Conservation (phyloP, 2,888 invertebrate species). For the Endotricha flammealis region DNA sequence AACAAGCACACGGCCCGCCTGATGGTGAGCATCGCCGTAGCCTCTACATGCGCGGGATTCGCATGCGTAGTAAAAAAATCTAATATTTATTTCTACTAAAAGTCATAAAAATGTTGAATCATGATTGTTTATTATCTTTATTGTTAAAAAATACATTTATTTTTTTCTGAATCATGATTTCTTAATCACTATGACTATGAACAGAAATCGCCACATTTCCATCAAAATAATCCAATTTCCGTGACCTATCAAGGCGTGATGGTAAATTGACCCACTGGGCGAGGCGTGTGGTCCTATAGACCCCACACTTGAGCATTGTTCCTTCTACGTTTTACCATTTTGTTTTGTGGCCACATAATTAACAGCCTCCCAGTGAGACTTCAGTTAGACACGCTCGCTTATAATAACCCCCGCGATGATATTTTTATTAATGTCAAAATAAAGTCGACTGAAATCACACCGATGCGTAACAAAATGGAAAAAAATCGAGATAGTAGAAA, state of each 20-base stretch:
- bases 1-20: too few relatives aligned
- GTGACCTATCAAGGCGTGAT: constrained; percentile 40
- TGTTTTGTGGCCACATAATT: constrained; percentile 74
- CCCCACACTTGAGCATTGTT: constrained; percentile 70
- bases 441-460: constrained; percentile 55
- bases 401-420: constrained; percentile 74
- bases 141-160: too few relatives aligned
- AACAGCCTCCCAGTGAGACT: constrained; percentile 74
- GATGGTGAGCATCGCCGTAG: too few relatives aligned
- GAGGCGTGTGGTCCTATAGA: constrained; percentile 57
- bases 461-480: constrained; percentile 33
- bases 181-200: too few relatives aligned
- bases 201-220: constrained; percentile 9
- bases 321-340: constrained; percentile 52
- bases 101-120: too few relatives aligned
- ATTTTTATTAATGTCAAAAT: constrained; percentile 78
- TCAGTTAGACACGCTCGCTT: constrained; percentile 75
- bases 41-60: too few relatives aligned
- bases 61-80: too few relatives aligned
- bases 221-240: constrained; percentile 30
- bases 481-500: too few relatives aligned
- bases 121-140: too few relatives aligned
- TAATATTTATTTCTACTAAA: too few relatives aligned
- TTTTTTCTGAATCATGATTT: too few relatives aligned
- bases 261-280: constrained; percentile 43